Conservation (phyloP, 2,888 invertebrate genomes). For the Noctua janthina region DNA sequence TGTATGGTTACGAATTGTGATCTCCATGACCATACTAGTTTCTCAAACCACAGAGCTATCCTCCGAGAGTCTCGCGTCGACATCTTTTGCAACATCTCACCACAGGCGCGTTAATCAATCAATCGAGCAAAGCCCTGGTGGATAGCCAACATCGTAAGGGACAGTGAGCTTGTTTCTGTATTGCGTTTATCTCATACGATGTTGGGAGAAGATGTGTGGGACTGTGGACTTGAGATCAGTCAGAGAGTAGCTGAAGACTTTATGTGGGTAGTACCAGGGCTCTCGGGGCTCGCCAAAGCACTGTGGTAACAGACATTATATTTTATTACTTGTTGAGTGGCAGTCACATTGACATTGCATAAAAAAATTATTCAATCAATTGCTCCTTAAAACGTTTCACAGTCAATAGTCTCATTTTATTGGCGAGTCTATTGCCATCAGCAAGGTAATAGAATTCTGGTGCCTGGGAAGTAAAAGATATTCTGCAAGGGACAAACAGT, state of each 20-base stretch:
- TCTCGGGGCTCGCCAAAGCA: conserved; percentile 74
- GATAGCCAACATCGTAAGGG: conserved; percentile 73
- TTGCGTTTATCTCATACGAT: conserved; percentile 71
- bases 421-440: not conserved
- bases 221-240: conserved; percentile 74
- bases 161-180: conserved; percentile 63
- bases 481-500: not conserved
- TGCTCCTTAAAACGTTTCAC: not conserved
- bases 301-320: conserved; percentile 80
- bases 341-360: conserved; percentile 13
- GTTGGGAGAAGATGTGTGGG: conserved; percentile 68
- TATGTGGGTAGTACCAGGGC: conserved; percentile 78
- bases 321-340: conserved; percentile 19
- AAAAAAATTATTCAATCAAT: not conserved
- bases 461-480: not conserved
- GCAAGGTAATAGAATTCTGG: not conserved
- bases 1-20: conserved; percentile 81
- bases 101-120: conserved; percentile 64
- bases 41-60: conserved; percentile 82
- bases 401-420: not conserved
- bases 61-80: conserved; percentile 78
- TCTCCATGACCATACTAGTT: conserved; percentile 83
- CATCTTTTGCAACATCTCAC: conserved; percentile 69
- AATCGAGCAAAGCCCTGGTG: conserved; percentile 71
- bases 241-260: conserved; percentile 83